Base-by-base conservation (phyloP, 2,888 invertebrate genomes). In the Tetragnatha montana region DNA sequence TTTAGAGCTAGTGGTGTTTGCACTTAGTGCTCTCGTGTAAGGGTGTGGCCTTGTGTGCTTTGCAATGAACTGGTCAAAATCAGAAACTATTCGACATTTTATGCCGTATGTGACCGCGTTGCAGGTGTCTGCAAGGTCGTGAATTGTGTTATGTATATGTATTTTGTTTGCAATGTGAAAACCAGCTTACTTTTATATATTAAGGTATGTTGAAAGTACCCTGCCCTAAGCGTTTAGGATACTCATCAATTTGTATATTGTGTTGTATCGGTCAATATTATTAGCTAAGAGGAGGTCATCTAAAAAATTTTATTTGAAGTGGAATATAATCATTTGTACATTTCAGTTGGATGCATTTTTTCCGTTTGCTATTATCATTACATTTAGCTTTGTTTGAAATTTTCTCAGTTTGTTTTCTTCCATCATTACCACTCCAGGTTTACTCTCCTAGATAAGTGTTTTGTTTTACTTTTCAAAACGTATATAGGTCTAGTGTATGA, bases 31-130 rank as follows among this genome's bases (percentile, higher is more conserved):
- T 89, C 83, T 75, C 85, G 79, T 85, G 89, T 89, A 85, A 82
- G 89, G 89, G 89, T 89, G 89, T 89, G 89, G 89, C 89, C 89
- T 89, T 89, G 89, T 84, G 86, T 86, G 89, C 89, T 81, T 82
- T 89, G 89, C 89, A 86, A 86, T 89, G 89, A 89, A 86, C 89
- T 79, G 86, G 85, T 86, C 86, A 82, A 76, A 88, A 85, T 80
- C 76, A 78, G 60, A 88, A 88, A 88, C 78, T 71, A 70, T 60
- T 78, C 75, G 81, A 82, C 89, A 88, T 89, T 86, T 89, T 86
- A 86, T 89, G 89, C 86, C 78, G 82, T 81, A 89, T 71, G 8
- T 84, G 89, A 86, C 86, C 89, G 73, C 79, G 89, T 86, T 89
- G 86, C 86, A 89, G 89, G 86, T 82, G 86, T 75, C 86, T 87